Evolutionary conservation across 2,888 invertebrate species (phyloP), one percentile per base, ranked within the genome.

Genomic region (Drosophila trichaetosa): DNA sequence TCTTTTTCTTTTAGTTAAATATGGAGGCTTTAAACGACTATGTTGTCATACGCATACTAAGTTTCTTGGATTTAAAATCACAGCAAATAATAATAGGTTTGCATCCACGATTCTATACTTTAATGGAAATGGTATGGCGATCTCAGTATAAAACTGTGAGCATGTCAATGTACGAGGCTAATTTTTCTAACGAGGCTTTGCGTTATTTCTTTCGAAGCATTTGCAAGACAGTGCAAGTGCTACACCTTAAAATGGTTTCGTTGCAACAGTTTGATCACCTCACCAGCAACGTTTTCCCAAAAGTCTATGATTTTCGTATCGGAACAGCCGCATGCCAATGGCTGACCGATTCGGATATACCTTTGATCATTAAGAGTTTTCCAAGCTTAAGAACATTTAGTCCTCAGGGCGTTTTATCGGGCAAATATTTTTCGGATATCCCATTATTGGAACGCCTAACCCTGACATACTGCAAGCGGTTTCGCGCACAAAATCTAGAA

Each of bases 361-460:
- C 66, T 11, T 65, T 58, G 33, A 66, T 87, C 2, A 48, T 69
- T 0, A 27, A n/a, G 6, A 18, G 61, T 6, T 89, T 87, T 62
- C 86, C 89, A 18, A 83, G 76, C 62, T 10, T 87, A 7, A 74
- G 18, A 36, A 74, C 73, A 2, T 85, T 87, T 0, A 89, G 89
- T 61, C 86, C 86, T 1, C 69, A 81, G 8, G 86, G 86, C 7
- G 48, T 34, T 6, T 85, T 87, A 21, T 68, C 78, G 0, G 86
- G 86, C 7, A 38, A 31, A 21, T 29, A 68, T 42, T 76, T 87
- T 42, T 13, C 34, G 1, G 65, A 65, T 10, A 72, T 85, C 16
- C 29, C 46, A 0, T 24, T 58, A 7, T 59, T 87, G 57, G 80
- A 87, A 46, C 57, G 73, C 6, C 64, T 87, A 5, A 87, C 77